Evolutionary conservation across 2,888 invertebrate genomes (phyloP).

Genomic region (Andrena minutula): DNA sequence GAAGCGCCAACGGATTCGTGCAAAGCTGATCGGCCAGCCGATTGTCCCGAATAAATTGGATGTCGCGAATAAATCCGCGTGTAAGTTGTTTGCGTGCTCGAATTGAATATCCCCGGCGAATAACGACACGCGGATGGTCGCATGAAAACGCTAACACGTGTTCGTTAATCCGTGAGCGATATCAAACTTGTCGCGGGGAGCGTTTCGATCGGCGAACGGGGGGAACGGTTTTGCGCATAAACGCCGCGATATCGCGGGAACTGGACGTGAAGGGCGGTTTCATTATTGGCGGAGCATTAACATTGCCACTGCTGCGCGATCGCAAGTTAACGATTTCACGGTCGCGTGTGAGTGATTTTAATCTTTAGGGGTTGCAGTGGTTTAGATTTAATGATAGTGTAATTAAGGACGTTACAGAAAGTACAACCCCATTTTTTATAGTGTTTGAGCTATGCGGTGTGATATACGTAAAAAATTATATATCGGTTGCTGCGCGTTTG

Average conservation of each 20-base stretch:
- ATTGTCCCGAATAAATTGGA: not conserved
- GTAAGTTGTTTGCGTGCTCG: conserved; percentile 6
- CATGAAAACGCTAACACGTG: not conserved
- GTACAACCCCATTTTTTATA: too few relatives aligned
- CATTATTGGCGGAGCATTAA: not conserved
- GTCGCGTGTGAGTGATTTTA: too few relatives aligned
- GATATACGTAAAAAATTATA: too few relatives aligned
- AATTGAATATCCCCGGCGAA: not conserved
- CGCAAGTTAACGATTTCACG: too few relatives aligned
- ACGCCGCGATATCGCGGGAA: not conserved
- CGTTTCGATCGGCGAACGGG: not conserved
- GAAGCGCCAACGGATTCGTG: not conserved
- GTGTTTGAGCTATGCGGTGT: too few relatives aligned
- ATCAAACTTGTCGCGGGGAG: conserved; percentile 1
- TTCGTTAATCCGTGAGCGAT: not conserved
- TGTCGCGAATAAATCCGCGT: conserved; percentile 8
- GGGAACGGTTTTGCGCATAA: not conserved
- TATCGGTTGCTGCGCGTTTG: too few relatives aligned
- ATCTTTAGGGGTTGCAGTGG: too few relatives aligned
- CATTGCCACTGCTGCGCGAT: too few relatives aligned
- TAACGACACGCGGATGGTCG: not conserved
- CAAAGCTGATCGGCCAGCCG: not conserved
- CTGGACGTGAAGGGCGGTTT: not conserved
- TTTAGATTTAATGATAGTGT: too few relatives aligned
- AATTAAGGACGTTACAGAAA: too few relatives aligned